Conservation (phyloP, 2,888 invertebrate species). For the Lobophora halterata region DNA sequence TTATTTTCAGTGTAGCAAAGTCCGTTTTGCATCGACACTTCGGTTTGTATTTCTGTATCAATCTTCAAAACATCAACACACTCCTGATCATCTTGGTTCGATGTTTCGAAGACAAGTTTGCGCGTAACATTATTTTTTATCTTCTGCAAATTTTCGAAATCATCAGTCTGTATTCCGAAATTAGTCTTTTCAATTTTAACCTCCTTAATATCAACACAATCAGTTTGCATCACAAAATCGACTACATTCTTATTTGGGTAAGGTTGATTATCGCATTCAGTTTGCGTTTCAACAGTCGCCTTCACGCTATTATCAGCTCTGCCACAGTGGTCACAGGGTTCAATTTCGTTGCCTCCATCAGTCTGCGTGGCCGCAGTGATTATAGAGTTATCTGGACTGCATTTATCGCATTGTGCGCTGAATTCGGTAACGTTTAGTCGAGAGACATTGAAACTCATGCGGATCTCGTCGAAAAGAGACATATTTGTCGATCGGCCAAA, state of each 20-base stretch:
- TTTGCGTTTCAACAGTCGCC: slow-evolving; percentile 13
- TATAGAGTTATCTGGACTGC: slow-evolving; percentile 34
- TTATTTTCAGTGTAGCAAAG: slow-evolving; percentile 7
- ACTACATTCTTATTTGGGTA: slow-evolving; percentile 2
- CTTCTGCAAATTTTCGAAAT: slow-evolving; percentile 4
- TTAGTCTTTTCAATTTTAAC: slow-evolving; percentile 3
- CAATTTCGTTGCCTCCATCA: slow-evolving; percentile 25
- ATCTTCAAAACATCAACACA: slow-evolving; percentile 9
- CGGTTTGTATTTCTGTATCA: slow-evolving; percentile 21
- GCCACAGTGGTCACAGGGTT: slow-evolving; percentile 4
- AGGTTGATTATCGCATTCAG: slow-evolving; percentile 18
- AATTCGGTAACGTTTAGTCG: slow-evolving; percentile 39
- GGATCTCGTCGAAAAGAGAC: slow-evolving; percentile 69
- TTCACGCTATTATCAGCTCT: slow-evolving; percentile 9
- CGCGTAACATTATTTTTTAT: slow-evolving; percentile 6
- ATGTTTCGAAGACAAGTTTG: slow-evolving; percentile 12
- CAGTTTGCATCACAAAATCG: slow-evolving; percentile 11
- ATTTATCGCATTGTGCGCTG: slow-evolving; percentile 37
- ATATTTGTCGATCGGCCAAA: slow-evolving; percentile 62
- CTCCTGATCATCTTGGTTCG: neutral
- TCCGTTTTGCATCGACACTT: slow-evolving; percentile 9
- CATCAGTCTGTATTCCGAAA: slow-evolving; percentile 8
- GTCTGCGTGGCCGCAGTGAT: slow-evolving; percentile 45
- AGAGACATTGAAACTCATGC: slow-evolving; percentile 62
- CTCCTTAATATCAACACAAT: neutral